These are phyloP conservation scores for Eurypyga helias DNA, from an alignment of 2,113 vertebrate genomes.

Conservation along the genomic window DNA sequence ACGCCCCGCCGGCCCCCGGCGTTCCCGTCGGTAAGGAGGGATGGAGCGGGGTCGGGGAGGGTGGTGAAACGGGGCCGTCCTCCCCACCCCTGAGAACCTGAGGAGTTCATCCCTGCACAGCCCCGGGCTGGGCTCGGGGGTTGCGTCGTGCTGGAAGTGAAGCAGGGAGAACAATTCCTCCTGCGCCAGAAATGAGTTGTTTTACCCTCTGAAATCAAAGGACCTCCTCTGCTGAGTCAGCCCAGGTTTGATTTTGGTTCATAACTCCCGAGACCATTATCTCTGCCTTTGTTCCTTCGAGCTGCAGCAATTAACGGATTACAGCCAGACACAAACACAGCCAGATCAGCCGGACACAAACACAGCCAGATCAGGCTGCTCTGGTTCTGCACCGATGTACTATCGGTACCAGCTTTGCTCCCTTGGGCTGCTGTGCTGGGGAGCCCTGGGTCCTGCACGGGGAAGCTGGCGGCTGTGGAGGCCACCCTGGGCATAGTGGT, in stretches of 20 bases:
- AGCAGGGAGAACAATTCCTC: neutral
- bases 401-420: neutral
- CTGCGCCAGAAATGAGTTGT: neutral
- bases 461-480: neutral
- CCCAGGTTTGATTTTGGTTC: neutral
- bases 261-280: neutral
- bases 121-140: neutral
- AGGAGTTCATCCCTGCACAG: neutral
- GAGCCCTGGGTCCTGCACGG: neutral
- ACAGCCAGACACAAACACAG: neutral
- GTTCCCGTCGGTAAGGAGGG: rapidly evolving
- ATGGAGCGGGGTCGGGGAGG: rapidly evolving
- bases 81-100: neutral
- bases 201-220: neutral
- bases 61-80: rapidly evolving
- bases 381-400: neutral
- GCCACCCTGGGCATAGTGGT: neutral
- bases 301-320: neutral
- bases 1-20: neutral
- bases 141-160: neutral
- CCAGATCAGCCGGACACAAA: neutral
- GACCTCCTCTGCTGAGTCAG: neutral
- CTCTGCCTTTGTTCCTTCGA: constrained; percentile 9
- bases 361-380: neutral
- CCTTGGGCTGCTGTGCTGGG: neutral